These are phyloP conservation scores for Tryphoninae sp. DNA, from an alignment of 2,888 invertebrate genomes.

Conservation along the genomic window DNA sequence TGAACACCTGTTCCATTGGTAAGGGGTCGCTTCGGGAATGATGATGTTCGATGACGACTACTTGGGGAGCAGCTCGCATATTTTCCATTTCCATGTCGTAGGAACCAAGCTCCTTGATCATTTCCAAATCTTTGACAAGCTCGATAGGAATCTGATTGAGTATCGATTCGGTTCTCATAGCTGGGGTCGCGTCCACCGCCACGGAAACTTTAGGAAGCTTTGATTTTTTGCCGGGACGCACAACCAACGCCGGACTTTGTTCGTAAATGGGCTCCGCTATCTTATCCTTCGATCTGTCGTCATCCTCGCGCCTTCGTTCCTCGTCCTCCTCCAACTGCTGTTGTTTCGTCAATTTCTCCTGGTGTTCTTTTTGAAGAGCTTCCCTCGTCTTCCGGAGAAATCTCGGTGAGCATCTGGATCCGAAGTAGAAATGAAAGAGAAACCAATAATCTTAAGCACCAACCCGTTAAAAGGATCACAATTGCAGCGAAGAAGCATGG, in stretches of 20 bases:
- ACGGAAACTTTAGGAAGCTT: slow-evolving; percentile 88
- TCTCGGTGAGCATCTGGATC: slow-evolving; percentile 84
- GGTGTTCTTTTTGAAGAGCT: slow-evolving; percentile 77
- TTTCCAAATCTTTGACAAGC: slow-evolving; percentile 83
- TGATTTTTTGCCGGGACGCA: slow-evolving; percentile 80
- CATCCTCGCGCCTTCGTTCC: slow-evolving; percentile 62
- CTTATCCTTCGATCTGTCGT: slow-evolving; percentile 66
- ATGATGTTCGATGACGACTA: slow-evolving; percentile 79
- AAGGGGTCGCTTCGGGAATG: slow-evolving; percentile 79
- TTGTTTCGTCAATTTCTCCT: slow-evolving; percentile 77
- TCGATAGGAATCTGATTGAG: slow-evolving; percentile 90
- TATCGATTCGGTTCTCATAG: slow-evolving; percentile 88
- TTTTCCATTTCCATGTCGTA: slow-evolving; percentile 65
- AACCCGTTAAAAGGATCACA: too few species aligned
- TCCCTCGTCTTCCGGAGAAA: slow-evolving; percentile 83
- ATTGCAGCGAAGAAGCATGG: slow-evolving; percentile 4
- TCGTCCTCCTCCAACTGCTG: slow-evolving; percentile 74
- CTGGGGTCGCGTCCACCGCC: slow-evolving; percentile 90
- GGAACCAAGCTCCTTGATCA: slow-evolving; percentile 63
- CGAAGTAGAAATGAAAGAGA: slow-evolving; percentile 17
- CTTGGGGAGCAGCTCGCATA: slow-evolving; percentile 71
- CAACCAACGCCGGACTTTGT: slow-evolving; percentile 73
- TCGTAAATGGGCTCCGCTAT: slow-evolving; percentile 76
- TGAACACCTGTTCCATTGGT: slow-evolving; percentile 77
- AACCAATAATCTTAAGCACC: neutral